These are phyloP conservation scores for Leucoraja erinaceus DNA, from an alignment of 2,113 vertebrate species.

Conservation along the genomic window DNA sequence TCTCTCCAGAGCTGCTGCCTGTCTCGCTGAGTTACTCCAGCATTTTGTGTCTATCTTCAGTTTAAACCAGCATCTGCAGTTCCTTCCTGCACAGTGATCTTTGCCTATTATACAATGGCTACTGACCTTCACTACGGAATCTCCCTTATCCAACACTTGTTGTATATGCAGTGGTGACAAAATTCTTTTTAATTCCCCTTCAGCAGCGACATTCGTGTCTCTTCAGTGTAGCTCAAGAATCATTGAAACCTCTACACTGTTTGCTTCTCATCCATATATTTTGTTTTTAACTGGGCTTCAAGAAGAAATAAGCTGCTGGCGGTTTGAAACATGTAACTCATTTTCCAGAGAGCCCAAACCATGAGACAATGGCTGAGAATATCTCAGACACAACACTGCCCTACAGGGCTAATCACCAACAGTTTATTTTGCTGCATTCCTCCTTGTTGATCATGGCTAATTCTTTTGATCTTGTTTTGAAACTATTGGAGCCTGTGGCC, in stretches of 20 bases:
- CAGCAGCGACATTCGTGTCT: neutral
- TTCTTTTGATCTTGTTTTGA: constrained; percentile 33
- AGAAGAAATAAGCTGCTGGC: neutral
- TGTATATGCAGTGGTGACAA: neutral
- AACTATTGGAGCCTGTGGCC: neutral
- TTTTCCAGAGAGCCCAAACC: neutral
- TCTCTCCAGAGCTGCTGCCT: neutral
- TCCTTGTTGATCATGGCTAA: neutral
- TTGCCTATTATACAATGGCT: neutral
- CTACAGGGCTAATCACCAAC: neutral
- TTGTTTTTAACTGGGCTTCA: too few species aligned
- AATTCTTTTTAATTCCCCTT: neutral
- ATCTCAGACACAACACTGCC: neutral
- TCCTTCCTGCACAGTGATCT: neutral
- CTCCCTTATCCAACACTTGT: neutral
- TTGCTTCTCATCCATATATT: neutral
- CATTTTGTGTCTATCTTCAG: too few species aligned
- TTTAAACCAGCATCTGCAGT: too few species aligned
- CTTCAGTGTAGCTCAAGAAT: neutral
- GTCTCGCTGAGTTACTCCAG: too few species aligned
- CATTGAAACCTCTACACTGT: neutral
- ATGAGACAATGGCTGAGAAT: constrained; percentile 15
- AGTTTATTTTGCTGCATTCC: neutral
- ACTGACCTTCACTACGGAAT: neutral
- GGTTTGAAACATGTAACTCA: neutral